These are phyloP conservation scores for Plagodis pulveraria DNA, from an alignment of 2,888 invertebrate genomes.

Conservation along the genomic window DNA sequence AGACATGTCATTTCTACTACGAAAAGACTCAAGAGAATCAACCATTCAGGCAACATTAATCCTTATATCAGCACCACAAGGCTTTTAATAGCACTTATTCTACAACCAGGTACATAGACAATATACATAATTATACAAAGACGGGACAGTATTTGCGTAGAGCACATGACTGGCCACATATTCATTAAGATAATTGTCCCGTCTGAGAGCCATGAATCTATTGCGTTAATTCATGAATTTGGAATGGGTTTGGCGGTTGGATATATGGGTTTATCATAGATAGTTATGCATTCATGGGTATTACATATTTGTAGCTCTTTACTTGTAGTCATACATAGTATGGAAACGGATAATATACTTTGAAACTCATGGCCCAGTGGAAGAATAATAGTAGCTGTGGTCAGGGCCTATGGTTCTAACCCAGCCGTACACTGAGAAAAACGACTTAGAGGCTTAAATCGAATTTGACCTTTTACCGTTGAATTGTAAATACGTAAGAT, in stretches of 20 bases:
- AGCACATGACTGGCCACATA: slow-evolving; percentile 50
- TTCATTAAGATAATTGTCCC: slow-evolving; percentile 68
- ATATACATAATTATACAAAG: slow-evolving; percentile 12
- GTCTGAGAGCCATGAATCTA: slow-evolving; percentile 47
- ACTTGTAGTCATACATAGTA: no score
- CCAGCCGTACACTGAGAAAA: no score
- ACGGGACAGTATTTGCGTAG: slow-evolving; percentile 23
- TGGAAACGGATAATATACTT: no score
- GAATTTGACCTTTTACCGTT: no score
- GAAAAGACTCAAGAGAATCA: background rate
- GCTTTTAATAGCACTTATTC: background rate
- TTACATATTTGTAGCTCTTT: no score
- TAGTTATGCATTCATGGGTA: no score
- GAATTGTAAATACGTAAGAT: no score
- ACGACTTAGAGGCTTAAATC: no score
- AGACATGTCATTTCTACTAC: background rate
- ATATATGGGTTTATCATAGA: background rate
- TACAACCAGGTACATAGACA: background rate
- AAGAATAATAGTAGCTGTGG: no score
- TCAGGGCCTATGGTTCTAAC: no score
- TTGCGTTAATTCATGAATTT: slow-evolving; percentile 51
- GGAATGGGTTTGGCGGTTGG: slow-evolving; percentile 1
- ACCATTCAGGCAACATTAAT: background rate
- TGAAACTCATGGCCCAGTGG: no score
- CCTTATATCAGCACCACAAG: background rate